Percentiles rank a stretch among this genome's conserved stretches.
Evolutionary conservation across 2,888 invertebrate species (phyloP).

Genomic region (Parnassius smintheus): DNA sequence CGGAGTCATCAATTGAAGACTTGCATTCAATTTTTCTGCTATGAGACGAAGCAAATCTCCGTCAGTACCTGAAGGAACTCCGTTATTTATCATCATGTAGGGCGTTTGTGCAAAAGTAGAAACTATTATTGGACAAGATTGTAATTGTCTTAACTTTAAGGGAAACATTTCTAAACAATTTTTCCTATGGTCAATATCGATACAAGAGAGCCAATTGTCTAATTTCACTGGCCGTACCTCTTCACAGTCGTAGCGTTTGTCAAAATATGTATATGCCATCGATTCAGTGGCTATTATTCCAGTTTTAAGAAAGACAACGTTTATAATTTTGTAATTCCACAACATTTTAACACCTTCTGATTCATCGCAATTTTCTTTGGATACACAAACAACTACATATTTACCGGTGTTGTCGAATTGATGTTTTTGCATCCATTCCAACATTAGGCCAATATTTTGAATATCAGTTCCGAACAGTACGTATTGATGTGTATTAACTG

Average conservation of each 20-base stretch:
- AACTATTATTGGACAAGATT: conserved; percentile 52
- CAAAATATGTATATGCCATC: conserved; percentile 52
- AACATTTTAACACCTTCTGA: conserved; percentile 44
- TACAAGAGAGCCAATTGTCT: conserved; percentile 34
- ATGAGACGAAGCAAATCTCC: conserved; percentile 57
- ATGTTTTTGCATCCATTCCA: conserved; percentile 45
- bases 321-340: conserved; percentile 56
- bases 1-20: conserved; percentile 52
- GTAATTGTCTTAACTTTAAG: conserved; percentile 52
- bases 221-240: conserved; percentile 46
- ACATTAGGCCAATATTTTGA: conserved; percentile 40
- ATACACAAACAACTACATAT: conserved; percentile 58
- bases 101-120: conserved; percentile 61
- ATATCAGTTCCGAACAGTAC: conserved; percentile 51
- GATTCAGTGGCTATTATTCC: conserved; percentile 25
- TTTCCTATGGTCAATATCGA: conserved; percentile 20
- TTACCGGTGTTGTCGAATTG: conserved; percentile 58
- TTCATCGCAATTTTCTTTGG: conserved; percentile 52
- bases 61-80: conserved; percentile 52
- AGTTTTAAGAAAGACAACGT: conserved; percentile 53
- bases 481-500: conserved; percentile 44
- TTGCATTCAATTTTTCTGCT: conserved; percentile 53
- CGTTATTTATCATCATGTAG: conserved; percentile 52
- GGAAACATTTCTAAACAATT: conserved; percentile 43
- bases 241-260: conserved; percentile 44